These are phyloP conservation scores for Xerus inauris DNA, from an alignment of 2,113 vertebrate genomes.

Conservation along the genomic window DNA sequence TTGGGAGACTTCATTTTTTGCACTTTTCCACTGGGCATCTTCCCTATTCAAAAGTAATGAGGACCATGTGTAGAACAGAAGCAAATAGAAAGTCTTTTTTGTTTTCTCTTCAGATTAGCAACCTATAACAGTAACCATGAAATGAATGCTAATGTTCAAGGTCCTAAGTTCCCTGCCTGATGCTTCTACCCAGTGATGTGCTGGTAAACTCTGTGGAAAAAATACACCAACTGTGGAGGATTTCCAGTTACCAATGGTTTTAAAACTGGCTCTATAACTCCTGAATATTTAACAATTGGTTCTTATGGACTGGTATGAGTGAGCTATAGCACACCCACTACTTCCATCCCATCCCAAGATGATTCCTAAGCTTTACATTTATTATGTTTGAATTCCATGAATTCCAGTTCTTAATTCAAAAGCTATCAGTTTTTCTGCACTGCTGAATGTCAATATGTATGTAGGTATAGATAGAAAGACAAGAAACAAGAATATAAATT, in stretches of 20 bases:
- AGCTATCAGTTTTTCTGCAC: neutral
- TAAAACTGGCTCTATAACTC: neutral
- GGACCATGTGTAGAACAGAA: constrained; percentile 80
- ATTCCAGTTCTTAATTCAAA: constrained; percentile 34
- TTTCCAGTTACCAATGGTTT: neutral
- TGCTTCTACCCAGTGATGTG: neutral
- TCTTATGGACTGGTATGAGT: neutral
- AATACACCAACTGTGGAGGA: neutral
- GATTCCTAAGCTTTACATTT: neutral
- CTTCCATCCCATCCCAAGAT: neutral
- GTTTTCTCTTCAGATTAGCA: constrained; percentile 75
- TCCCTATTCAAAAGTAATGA: constrained; percentile 83
- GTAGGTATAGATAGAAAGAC: neutral
- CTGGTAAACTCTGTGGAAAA: neutral
- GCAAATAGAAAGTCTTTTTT: constrained; percentile 75
- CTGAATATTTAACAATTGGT: constrained; percentile 1
- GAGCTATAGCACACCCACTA: neutral
- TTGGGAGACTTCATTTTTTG: constrained; percentile 73
- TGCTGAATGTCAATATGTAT: neutral
- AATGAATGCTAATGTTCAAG: neutral
- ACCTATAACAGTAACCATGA: neutral
- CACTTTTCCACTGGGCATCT: constrained; percentile 70
- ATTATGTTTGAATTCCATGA: neutral
- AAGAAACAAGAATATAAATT: neutral
- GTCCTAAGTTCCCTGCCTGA: neutral